These are phyloP conservation scores for Erannis defoliaria DNA, from an alignment of 2,888 invertebrate genomes.

Conservation along the genomic window DNA sequence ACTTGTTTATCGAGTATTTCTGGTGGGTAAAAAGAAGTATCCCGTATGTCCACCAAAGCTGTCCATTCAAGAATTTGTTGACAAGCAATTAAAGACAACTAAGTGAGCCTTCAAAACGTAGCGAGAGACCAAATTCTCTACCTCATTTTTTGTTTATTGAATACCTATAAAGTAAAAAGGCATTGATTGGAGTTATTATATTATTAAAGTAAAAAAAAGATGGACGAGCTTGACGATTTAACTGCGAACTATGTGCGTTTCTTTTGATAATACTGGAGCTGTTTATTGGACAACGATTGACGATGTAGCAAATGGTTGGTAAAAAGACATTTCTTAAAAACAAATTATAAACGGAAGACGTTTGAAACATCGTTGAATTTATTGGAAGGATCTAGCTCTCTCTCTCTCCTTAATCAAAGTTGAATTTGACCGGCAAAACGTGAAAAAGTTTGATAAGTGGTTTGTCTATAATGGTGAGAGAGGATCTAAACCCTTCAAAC, in stretches of 20 bases:
- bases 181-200: slow-evolving; percentile 49
- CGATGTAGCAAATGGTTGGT: slow-evolving; percentile 5
- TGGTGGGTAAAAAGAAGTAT: slow-evolving; percentile 69
- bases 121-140: slow-evolving; percentile 53
- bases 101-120: slow-evolving; percentile 54
- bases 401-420: no score
- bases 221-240: slow-evolving; percentile 43
- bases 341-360: no score
- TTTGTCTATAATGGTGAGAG: no score
- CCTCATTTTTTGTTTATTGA: slow-evolving; percentile 52
- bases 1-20: slow-evolving; percentile 75
- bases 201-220: slow-evolving; percentile 46
- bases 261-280: slow-evolving; percentile 35
- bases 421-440: no score
- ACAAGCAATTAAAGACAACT: slow-evolving; percentile 78
- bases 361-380: no score
- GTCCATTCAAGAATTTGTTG: slow-evolving; percentile 81
- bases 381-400: no score
- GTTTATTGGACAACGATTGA: slow-evolving; percentile 21
- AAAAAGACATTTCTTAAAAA: neutral
- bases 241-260: slow-evolving; percentile 36
- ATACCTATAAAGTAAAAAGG: slow-evolving; percentile 44
- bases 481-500: no score
- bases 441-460: no score
- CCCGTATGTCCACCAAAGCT: slow-evolving; percentile 66